Evolutionary conservation across 2,113 vertebrate genomes (phyloP).

Genomic region (Stigmatopora argus): DNA sequence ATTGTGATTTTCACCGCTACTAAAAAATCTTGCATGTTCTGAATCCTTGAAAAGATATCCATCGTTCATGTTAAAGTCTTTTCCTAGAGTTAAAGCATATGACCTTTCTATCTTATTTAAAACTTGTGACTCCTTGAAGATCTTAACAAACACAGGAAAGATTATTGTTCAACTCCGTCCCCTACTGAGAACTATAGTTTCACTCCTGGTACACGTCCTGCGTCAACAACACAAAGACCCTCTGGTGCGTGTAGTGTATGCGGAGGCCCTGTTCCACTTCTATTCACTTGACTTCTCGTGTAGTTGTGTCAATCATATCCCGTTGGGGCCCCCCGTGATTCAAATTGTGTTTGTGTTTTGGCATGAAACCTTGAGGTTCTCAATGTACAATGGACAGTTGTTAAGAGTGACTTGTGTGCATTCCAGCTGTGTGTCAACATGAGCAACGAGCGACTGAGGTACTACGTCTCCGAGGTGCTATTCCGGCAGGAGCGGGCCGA

Average conservation of each 20-base stretch:
- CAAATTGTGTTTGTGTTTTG: slow-evolving; percentile 6
- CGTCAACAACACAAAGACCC: background rate
- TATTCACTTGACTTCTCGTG: background rate
- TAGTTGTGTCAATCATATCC: background rate
- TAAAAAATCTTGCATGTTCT: too few species aligned
- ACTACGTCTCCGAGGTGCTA: slow-evolving; percentile 83
- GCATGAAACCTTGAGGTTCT: slow-evolving; percentile 2
- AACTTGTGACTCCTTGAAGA: background rate
- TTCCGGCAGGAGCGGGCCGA: slow-evolving; percentile 89
- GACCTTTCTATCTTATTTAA: background rate
- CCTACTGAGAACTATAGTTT: slow-evolving; percentile 15
- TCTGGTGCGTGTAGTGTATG: background rate
- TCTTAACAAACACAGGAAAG: background rate
- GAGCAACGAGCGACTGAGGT: slow-evolving; percentile 90
- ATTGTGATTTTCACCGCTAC: too few species aligned
- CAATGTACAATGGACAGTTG: slow-evolving; percentile 11
- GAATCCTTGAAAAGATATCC: background rate
- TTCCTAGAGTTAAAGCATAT: background rate
- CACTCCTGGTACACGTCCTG: background rate
- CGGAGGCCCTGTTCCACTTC: slow-evolving; percentile 1
- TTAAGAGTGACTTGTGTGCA: slow-evolving; percentile 37
- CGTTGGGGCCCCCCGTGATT: slow-evolving; percentile 4
- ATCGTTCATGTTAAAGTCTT: background rate
- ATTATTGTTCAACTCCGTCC: slow-evolving; percentile 10
- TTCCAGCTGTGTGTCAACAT: slow-evolving; percentile 92